Percentiles rank a stretch among this genome's conserved stretches.
These are phyloP conservation scores for Tolmerus cingulatus DNA, from an alignment of 2,888 invertebrate genomes.

Conservation along the genomic window DNA sequence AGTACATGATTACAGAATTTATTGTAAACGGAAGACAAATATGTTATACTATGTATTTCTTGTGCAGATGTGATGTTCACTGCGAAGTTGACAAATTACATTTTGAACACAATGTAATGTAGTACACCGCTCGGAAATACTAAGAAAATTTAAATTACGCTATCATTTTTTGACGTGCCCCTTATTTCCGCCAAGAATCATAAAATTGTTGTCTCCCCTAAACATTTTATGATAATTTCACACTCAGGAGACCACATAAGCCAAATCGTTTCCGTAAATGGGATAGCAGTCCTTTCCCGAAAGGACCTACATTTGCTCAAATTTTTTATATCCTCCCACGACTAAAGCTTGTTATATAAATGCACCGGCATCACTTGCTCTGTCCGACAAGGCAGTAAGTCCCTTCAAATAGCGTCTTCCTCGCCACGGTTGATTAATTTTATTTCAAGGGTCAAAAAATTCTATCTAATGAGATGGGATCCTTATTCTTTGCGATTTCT, in stretches of 20 bases:
- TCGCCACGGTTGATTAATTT: slow-evolving; percentile 1
- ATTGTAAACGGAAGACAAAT: too few relatives aligned
- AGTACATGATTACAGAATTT: too few relatives aligned
- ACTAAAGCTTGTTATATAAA: background rate
- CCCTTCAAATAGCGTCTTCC: background rate
- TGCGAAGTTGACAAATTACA: too few relatives aligned
- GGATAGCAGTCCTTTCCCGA: background rate
- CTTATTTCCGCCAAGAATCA: background rate
- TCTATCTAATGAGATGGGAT: background rate
- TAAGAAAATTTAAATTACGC: too few relatives aligned
- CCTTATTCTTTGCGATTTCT: background rate
- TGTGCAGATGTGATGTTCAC: too few relatives aligned
- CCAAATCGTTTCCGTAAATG: background rate
- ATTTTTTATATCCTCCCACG: background rate
- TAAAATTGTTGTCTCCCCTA: background rate
- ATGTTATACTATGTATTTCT: too few relatives aligned
- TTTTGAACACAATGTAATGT: too few relatives aligned
- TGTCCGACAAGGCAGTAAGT: background rate
- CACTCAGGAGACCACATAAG: background rate
- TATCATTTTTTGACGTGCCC: too few relatives aligned
- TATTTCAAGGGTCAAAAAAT: slow-evolving; percentile 11
- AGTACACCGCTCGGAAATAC: too few relatives aligned
- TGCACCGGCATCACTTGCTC: background rate
- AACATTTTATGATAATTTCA: background rate
- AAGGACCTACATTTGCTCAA: background rate